These are phyloP conservation scores for Drosophila infuscata DNA, from an alignment of 2,888 invertebrate genomes.

Conservation along the genomic window DNA sequence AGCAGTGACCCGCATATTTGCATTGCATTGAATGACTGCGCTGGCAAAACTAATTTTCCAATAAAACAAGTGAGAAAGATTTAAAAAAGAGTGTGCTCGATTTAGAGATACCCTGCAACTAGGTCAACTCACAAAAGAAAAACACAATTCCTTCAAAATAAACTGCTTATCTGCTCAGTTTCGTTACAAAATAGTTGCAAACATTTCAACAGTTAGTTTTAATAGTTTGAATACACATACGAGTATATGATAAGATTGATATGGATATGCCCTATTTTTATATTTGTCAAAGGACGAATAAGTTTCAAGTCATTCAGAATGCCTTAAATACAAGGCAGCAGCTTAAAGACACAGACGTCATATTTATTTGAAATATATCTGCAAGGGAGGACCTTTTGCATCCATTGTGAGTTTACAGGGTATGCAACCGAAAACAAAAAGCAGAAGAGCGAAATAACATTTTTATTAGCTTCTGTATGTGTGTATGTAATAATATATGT, in stretches of 20 bases:
- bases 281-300: not conserved
- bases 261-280: not conserved
- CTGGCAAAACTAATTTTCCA: conserved; percentile 57
- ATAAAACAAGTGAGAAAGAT: not conserved
- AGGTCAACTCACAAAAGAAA: not conserved
- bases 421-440: conserved; percentile 10
- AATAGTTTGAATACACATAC: no score
- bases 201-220: not conserved
- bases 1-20: conserved; percentile 34
- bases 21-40: conserved; percentile 45
- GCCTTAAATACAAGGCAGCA: no score
- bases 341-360: not conserved
- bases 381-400: not conserved
- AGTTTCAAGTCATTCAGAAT: not conserved
- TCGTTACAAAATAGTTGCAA: not conserved
- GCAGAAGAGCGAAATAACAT: not conserved
- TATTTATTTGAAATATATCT: not conserved
- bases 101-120: conserved; percentile 1
- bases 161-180: not conserved
- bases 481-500: not conserved
- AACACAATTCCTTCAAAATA: not conserved
- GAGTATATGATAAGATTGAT: not conserved
- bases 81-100: not conserved
- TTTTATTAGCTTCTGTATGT: conserved; percentile 60
- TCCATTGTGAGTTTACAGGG: not conserved